phyloP scores from a whole-genome alignment of 2,888 invertebrate genomes.

The Drosophila paracracens region DNA sequence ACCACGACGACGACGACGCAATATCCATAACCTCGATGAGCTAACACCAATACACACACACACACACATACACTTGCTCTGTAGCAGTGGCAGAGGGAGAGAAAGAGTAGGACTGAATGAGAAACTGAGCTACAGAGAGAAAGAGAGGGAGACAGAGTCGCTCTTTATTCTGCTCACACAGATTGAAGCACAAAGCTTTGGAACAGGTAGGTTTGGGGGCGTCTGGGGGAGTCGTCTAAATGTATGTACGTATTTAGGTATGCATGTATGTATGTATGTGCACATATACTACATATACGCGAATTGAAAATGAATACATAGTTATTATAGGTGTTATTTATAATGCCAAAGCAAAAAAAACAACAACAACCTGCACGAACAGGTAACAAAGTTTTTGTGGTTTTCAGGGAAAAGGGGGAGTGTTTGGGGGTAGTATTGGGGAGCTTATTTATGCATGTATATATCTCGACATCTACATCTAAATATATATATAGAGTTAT shows the following conservation, averaged over 20 bases:
- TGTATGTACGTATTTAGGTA: background rate
- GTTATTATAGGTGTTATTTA: constrained; percentile 79
- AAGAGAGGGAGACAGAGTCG: constrained; percentile 22
- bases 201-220: constrained; percentile 17
- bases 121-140: constrained; percentile 21
- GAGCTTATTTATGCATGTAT: constrained; percentile 22
- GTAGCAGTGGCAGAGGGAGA: constrained; percentile 10
- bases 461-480: constrained; percentile 2
- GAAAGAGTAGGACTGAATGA: background rate
- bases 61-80: constrained; percentile 16
- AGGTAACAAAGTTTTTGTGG: constrained; percentile 47
- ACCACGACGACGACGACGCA: constrained; percentile 65
- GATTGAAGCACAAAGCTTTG: constrained; percentile 37
- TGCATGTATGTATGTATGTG: constrained; percentile 2
- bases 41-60: constrained; percentile 69
- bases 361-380: constrained; percentile 49
- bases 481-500: constrained; percentile 2
- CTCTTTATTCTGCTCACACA: constrained; percentile 66
- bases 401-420: constrained; percentile 12
- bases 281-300: constrained; percentile 39
- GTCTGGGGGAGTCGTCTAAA: background rate
- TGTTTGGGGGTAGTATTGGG: constrained; percentile 10
- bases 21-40: constrained; percentile 79
- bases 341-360: constrained; percentile 42
- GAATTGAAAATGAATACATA: constrained; percentile 78